These are phyloP conservation scores for Plectrocnemia conspersa DNA, from an alignment of 1,140 invertebrate genomes.

Conservation along the genomic window DNA sequence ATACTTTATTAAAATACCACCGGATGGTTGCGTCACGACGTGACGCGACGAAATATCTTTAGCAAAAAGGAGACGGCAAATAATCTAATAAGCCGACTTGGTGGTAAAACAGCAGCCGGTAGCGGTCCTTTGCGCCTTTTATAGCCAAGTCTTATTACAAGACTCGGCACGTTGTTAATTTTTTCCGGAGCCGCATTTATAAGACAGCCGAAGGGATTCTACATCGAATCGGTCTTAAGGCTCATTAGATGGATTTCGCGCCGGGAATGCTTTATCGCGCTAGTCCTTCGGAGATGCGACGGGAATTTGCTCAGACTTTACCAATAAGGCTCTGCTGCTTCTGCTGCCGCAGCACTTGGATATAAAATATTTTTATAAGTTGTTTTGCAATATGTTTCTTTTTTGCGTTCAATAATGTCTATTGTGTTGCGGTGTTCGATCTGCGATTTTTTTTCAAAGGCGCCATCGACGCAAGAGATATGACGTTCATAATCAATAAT, in stretches of 20 bases:
- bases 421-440: too few relatives aligned
- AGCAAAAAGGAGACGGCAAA: slow-evolving; percentile 1
- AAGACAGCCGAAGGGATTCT: not conserved
- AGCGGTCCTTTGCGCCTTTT: slow-evolving; percentile 16
- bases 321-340: too few relatives aligned
- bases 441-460: too few relatives aligned
- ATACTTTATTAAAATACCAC: too few relatives aligned
- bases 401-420: too few relatives aligned
- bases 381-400: too few relatives aligned
- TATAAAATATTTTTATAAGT: too few relatives aligned
- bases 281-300: not conserved
- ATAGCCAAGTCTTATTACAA: slow-evolving; percentile 20
- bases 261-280: slow-evolving; percentile 11
- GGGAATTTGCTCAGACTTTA: too few relatives aligned
- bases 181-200: slow-evolving; percentile 10
- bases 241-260: slow-evolving; percentile 6
- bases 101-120: not conserved
- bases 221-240: slow-evolving; percentile 4
- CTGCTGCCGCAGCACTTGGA: too few relatives aligned
- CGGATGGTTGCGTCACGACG: not conserved
- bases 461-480: too few relatives aligned
- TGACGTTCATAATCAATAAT: too few relatives aligned
- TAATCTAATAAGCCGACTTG: slow-evolving; percentile 20
- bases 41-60: not conserved
- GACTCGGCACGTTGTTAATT: slow-evolving; percentile 19